These are phyloP conservation scores for Nyctibius grandis DNA, from an alignment of 2,797 vertebrate genomes.

Conservation along the genomic window DNA sequence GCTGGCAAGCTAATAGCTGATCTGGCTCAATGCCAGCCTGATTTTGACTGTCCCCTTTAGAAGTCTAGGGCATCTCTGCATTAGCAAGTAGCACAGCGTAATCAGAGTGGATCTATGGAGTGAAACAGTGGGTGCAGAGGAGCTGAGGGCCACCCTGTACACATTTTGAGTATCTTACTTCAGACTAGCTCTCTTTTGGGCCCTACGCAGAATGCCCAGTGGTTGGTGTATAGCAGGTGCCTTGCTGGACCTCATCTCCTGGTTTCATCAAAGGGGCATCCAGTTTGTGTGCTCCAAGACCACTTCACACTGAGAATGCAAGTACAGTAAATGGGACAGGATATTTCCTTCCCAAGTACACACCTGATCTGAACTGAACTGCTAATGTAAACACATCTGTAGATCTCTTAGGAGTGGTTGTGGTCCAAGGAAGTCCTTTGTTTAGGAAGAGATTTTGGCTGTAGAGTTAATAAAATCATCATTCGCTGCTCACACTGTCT, in stretches of 20 bases:
- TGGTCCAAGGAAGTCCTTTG: not conserved
- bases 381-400: not conserved
- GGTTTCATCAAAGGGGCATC: not conserved
- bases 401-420: not conserved
- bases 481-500: not conserved
- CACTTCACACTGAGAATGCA: not conserved
- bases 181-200: accelerated
- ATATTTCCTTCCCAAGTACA: not conserved
- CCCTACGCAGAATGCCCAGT: not conserved
- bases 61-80: constrained; percentile 16
- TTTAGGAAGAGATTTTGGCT: not conserved
- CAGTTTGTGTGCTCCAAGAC: not conserved
- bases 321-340: not conserved
- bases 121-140: not conserved
- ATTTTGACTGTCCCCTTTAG: not conserved
- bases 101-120: not conserved
- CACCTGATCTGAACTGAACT: not conserved
- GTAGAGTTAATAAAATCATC: not conserved
- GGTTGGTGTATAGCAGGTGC: not conserved
- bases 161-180: not conserved
- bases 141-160: not conserved
- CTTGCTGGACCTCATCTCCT: not conserved
- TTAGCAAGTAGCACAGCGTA: not conserved
- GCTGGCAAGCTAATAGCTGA: constrained; percentile 31
- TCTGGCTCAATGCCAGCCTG: constrained; percentile 23